Evolutionary conservation across 2,797 vertebrate genomes (phyloP), one percentile per base, ranked within the genome.

Genomic region (Otolemur crassicaudatus): DNA sequence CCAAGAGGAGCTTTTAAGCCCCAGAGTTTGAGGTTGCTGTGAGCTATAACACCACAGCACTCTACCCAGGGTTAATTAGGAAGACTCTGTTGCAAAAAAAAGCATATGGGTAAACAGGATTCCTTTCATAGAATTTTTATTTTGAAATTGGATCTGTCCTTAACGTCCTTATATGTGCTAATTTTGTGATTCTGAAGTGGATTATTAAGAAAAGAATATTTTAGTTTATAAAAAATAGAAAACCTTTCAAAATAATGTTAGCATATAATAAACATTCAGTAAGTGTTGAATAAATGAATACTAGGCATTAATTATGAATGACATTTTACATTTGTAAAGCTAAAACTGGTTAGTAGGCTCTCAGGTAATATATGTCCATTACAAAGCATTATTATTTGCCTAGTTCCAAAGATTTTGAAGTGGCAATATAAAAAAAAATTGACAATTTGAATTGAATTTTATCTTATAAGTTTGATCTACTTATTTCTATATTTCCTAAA

Each of bases 251-350:
- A 94, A 87, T 87, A 90, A 93, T 75, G 94, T 88, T 75, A 94
- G 75, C 46, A 92, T 69, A 77, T 16, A 94, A 10, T 79, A 91
- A 90, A 29, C 19, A 96, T 56, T 84, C 19, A 93, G 58, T 83
- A 84, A 95, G 86, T 79, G 19, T 63, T 81, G 27, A 90, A 77
- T 87, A 75, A 92, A 81, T 87, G 40, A 91, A 58, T 25, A 72
- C 9, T 20, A 87, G 37, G 49, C 27, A 91, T 82, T 77, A 14
- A 56, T 72, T 91, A 63, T 86, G 17, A 95, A 85, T 14, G 22
- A 93, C 23, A 94, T 65, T 93, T 92, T 88, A 83, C 82, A 86
- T 86, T 92, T 89, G 14, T 73, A 87, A 97, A 93, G 61, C 14
- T 76, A 97, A 94, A 95, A 93, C 80, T 81, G 82, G 25, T 80